Evolutionary conservation across 1,140 invertebrate genomes (phyloP), one percentile per base, ranked within the genome.

Genomic region (Homalodisca vitripennis): DNA sequence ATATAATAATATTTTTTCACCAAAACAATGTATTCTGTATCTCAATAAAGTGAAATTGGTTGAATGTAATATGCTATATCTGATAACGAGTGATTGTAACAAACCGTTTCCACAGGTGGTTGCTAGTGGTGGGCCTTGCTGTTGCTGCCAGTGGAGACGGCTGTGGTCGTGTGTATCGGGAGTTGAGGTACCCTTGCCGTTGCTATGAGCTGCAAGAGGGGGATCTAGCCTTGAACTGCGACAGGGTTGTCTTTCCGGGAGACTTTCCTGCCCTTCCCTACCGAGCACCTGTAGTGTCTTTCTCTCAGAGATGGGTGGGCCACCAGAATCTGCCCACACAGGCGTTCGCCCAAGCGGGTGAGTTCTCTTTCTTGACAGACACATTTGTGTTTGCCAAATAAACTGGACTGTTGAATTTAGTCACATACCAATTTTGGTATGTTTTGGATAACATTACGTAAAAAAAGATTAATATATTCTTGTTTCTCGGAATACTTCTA

Each of bases 291-390:
- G 87, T 95, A 48, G 84, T 89, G 14, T 84, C 86, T 1, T 92
- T 93, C 77, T 88, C 87, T 63, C 92, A 94, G 76, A 82, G 87
- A 57, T 84, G 86, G 75, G 87, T 88, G 51, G 93, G 93, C 0
- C 87, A 92, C 73, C 92, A 94, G 75, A 86, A 84, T 53, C 79
- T 95, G 55, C 92, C 92, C 1, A 86, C 88, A 51, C 89, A 91
- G 80, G 86, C 84, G 17, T 78, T 78, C 46, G 67, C 69, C 1
- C 63, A 73, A 17, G 65, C 76, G 74, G 75, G 75, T 89, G 75
- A 74, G 71, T 74, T 60, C 12, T 14, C 14, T n/a, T n/a, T n/a
- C n/a, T n/a, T n/a, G n/a, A n/a, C n/a, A n/a, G n/a, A n/a, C n/a
- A n/a, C n/a, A n/a, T n/a, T n/a, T n/a, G n/a, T n/a, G n/a, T n/a